phyloP scores from a whole-genome alignment of 2,888 invertebrate genomes.

The Agrochola lota region DNA sequence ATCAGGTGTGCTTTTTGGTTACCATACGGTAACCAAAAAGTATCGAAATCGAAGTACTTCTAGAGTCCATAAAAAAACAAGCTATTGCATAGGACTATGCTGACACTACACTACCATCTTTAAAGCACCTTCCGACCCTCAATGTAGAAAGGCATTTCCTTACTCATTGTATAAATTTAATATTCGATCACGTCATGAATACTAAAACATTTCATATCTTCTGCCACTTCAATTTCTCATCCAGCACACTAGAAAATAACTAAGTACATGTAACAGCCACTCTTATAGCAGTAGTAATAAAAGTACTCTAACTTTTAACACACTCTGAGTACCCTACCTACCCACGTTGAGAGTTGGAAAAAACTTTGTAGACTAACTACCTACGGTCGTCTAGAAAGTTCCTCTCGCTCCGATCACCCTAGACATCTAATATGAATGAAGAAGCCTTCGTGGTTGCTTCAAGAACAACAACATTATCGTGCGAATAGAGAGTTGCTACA shows the following conservation, averaged over 20 bases:
- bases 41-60: too few species aligned
- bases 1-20: background rate
- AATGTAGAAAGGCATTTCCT: background rate
- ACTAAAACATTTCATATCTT: background rate
- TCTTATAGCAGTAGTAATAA: slow-evolving; percentile 23
- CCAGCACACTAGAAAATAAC: background rate
- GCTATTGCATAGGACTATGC: background rate
- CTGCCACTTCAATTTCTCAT: background rate
- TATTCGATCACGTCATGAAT: background rate
- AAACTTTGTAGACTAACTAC: slow-evolving; percentile 45
- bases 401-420: slow-evolving; percentile 13
- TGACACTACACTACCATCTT: background rate
- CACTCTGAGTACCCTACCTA: slow-evolving; percentile 39
- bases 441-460: slow-evolving; percentile 21
- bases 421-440: slow-evolving; percentile 37
- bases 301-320: slow-evolving; percentile 45
- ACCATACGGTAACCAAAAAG: too few species aligned
- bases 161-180: background rate
- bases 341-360: slow-evolving; percentile 21
- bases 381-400: slow-evolving; percentile 42
- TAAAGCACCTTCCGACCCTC: too few species aligned
- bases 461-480: slow-evolving; percentile 34
- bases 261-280: background rate
- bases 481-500: slow-evolving; percentile 23
- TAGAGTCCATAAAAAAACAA: background rate